Evolutionary conservation across 2,797 vertebrate species (phyloP).

Genomic region (Heterohyrax brucei): DNA sequence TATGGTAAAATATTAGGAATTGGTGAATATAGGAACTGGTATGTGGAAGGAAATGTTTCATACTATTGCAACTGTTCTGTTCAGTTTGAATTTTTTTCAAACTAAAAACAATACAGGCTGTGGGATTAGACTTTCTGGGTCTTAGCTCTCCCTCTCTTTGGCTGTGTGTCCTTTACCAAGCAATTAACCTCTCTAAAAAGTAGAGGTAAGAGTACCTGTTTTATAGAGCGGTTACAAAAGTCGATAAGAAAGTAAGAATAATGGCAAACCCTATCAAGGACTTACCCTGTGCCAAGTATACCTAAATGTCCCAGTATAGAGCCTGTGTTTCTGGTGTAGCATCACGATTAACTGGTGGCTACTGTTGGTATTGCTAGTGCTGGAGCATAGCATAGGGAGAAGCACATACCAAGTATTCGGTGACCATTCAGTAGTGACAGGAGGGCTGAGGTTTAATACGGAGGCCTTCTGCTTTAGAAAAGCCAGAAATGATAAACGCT

Average conservation of each 20-base stretch:
- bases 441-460: not conserved
- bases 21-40: not conserved
- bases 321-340: not conserved
- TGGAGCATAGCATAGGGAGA: not conserved
- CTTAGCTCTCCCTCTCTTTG: not conserved
- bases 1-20: not conserved
- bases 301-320: not conserved
- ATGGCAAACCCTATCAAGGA: not conserved
- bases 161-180: not conserved
- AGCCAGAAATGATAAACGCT: not conserved
- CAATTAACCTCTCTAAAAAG: not conserved
- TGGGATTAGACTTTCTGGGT: not conserved
- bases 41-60: not conserved
- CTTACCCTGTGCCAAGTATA: not conserved
- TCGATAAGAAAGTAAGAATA: not conserved
- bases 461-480: not conserved
- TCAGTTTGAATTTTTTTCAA: conserved; percentile 11
- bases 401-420: not conserved
- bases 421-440: not conserved
- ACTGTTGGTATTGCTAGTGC: rapidly evolving
- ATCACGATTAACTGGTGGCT: not conserved
- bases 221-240: not conserved
- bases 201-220: not conserved
- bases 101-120: not conserved
- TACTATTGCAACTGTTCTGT: not conserved